phyloP scores from a whole-genome alignment of 2,888 invertebrate species.

The Dexiosoma caninum region DNA sequence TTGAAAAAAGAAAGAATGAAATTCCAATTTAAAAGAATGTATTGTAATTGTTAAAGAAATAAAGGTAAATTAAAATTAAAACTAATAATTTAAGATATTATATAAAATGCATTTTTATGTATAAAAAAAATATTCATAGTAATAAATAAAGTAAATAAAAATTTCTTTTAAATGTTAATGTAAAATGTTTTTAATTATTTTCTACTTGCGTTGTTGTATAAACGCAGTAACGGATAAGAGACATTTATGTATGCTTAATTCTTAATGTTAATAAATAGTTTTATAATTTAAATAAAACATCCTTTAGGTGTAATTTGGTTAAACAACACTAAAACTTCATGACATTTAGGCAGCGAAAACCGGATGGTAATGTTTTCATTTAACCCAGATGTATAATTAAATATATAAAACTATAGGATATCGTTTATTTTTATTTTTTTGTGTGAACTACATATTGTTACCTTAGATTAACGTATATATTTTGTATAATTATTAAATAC shows the following conservation, averaged over 20 bases:
- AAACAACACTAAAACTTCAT: slow-evolving; percentile 35
- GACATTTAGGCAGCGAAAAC: slow-evolving; percentile 43
- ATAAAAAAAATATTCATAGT: slow-evolving; percentile 6
- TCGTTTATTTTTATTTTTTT: slow-evolving; percentile 1
- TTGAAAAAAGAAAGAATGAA: not conserved
- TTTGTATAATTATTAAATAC: not conserved
- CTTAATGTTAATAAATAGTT: slow-evolving; percentile 34
- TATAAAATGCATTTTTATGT: not conserved
- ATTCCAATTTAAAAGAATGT: not conserved
- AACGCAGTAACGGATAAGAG: slow-evolving; percentile 22
- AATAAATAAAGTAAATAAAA: not conserved
- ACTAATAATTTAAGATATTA: not conserved
- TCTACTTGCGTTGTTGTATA: not conserved
- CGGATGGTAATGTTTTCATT: slow-evolving; percentile 45
- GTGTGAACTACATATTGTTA: slow-evolving; percentile 7
- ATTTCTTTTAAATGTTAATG: not conserved
- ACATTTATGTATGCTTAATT: slow-evolving; percentile 38
- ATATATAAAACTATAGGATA: slow-evolving; percentile 26
- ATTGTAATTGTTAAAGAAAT: not conserved
- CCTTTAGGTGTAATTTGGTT: slow-evolving; percentile 36
- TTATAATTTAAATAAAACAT: slow-evolving; percentile 39
- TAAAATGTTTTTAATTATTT: not conserved
- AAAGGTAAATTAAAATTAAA: not conserved
- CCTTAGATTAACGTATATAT: slow-evolving; percentile 26
- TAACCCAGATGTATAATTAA: slow-evolving; percentile 41